Evolutionary conservation across 2,888 invertebrate genomes (phyloP), one percentile per base, ranked within the genome.

Genomic region (Notocelia uddmanniana): DNA sequence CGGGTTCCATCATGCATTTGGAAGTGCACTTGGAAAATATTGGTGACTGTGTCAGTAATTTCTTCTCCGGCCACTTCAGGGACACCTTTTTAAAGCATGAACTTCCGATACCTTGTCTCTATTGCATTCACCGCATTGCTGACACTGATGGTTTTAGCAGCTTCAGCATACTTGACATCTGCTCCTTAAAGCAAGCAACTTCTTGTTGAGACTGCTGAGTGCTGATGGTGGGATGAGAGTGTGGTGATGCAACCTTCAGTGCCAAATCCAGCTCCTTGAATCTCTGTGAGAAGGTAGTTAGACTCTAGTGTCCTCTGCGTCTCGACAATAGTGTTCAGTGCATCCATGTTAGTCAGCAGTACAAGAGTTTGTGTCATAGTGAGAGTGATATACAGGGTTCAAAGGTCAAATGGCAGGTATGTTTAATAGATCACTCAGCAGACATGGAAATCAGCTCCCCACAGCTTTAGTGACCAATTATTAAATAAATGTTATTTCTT

Each of bases 241-340:
- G n/a, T 13, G 48, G n/a, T 3, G n/a, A 9, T n/a, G 8, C n/a
- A n/a, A n/a, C n/a, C n/a, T n/a, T 48, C 15, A 48, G 48, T 6
- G 48, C 48, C n/a, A 6, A 1, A n/a, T 48, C 48, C 48, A 48
- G n/a, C n/a, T 48, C 2, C 6, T 13, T 6, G n/a, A 48, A 48
- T n/a, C n/a, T 48, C n/a, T 48, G 48, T 2, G 48, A 13, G n/a
- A 48, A 48, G 2, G 48, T 48, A n/a, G n/a, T n/a, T n/a, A 2
- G n/a, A n/a, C n/a, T 48, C 48, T n/a, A 48, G n/a, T n/a, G 48
- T n/a, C 48, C n/a, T 48, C 48, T 48, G 48, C n/a, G 48, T 48
- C n/a, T 48, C 48, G n/a, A 48, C n/a, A 2, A 48, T 48, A 15
- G 48, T n/a, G 5, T 48, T n/a, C 48, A 48, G 48, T 48, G 48